Conservation (phyloP, 2,797 vertebrate species). For the Halcyon leucocephala region DNA sequence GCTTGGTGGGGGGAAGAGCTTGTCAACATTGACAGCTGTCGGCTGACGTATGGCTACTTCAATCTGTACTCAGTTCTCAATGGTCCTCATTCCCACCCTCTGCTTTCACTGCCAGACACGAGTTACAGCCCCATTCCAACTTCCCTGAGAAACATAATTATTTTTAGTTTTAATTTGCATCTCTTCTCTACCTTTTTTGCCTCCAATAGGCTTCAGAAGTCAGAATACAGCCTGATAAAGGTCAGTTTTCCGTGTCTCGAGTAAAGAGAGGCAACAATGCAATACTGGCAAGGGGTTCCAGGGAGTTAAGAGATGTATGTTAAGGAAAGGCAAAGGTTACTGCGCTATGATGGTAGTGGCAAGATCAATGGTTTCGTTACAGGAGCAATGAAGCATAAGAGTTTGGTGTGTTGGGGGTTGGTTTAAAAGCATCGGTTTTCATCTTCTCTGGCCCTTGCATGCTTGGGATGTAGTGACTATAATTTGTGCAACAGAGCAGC, state of each 20-base stretch:
- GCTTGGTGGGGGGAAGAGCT: background rate
- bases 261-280: background rate
- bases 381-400: background rate
- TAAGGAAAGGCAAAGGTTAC: background rate
- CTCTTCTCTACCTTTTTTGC: background rate
- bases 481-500: fast-evolving
- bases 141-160: background rate
- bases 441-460: fast-evolving
- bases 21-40: background rate
- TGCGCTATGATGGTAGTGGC: fast-evolving
- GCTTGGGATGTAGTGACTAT: fast-evolving
- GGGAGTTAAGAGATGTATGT: fast-evolving
- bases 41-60: background rate
- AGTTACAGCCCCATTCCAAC: background rate
- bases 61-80: background rate
- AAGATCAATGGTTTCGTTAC: too few species aligned
- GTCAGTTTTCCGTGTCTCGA: background rate
- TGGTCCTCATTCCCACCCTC: background rate
- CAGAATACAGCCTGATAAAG: background rate
- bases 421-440: background rate
- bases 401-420: fast-evolving
- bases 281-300: too few species aligned
- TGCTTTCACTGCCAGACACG: background rate
- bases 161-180: background rate
- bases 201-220: background rate